Evolutionary conservation across 1,140 invertebrate genomes (phyloP), one percentile per base, ranked within the genome.

Genomic region (Apis dorsata): DNA sequence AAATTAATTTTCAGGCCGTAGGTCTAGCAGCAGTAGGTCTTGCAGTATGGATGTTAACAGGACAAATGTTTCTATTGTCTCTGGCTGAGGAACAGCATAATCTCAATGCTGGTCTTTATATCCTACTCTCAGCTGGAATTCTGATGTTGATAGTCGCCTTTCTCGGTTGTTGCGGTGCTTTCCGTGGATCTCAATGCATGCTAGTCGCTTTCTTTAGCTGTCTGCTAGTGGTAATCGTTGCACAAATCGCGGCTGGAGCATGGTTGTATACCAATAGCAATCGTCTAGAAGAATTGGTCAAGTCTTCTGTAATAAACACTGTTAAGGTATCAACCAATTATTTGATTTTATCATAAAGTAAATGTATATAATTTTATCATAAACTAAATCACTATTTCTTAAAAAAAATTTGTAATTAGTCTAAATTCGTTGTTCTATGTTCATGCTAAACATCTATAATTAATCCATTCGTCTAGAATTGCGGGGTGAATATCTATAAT

Each of bases 121-220:
- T 98, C 72, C 94, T 98, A 81, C 95, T 99, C 82, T 96, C 95
- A 11, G 95, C 97, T 76, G 98, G 98, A 8, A 92, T 95, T 62
- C 91, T 99, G 59, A 96, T 99, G 90, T 96, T 98, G 85, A 91
- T 98, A 65, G 96, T 98, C 44, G 97, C 98, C 1, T 97, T 99
- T 93, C 95, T 99, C 55, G 98, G 98, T 75, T 99, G 98, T 92
- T 98, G 97, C 92, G 98, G 98, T 49, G 97, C 98, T 17, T 96
- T 97, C 74, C 96, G 96, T 85, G 97, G 98, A 93, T 98, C 96
- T 81, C 97, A 97, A 89, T 98, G 97, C 93, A 96, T 98, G 95
- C 95, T 99, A 15, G 95, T 97, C 81, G 92, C 96, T 95, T 97
- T 97, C 92, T 96, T 97, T 91, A 96, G 96, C 85, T 95, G 97